Conservation (phyloP, 2,888 invertebrate species). For the Prionchulus punctatus region DNA sequence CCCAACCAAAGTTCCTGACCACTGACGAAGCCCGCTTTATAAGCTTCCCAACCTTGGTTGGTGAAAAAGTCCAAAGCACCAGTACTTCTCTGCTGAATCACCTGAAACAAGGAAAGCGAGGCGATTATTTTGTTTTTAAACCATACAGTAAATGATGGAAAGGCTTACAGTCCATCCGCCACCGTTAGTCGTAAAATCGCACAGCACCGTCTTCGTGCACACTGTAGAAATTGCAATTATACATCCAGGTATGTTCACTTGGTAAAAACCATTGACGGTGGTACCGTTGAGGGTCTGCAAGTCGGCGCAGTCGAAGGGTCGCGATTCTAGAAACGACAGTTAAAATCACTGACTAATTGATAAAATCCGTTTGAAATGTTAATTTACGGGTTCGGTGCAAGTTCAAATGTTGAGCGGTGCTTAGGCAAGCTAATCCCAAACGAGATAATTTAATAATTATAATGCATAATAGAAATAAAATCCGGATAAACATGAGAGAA, state of each 20-base stretch:
- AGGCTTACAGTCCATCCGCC: slow-evolving; percentile 10
- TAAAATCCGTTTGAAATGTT: no score
- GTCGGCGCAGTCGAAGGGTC: slow-evolving; percentile 7
- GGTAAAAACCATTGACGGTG: background rate
- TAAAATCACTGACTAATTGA: no score
- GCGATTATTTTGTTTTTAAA: background rate
- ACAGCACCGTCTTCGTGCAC: slow-evolving; percentile 3
- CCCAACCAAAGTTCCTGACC: slow-evolving; percentile 8
- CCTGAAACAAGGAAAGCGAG: slow-evolving; percentile 1
- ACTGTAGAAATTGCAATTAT: no score
- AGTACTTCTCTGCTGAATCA: background rate
- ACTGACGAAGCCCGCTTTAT: slow-evolving; percentile 7
- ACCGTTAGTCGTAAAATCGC: slow-evolving; percentile 5
- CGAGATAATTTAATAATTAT: no score
- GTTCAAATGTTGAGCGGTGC: no score
- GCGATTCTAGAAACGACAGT: no score
- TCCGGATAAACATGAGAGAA: no score
- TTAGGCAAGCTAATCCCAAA: no score
- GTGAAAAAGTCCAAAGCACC: slow-evolving; percentile 6
- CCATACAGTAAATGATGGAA: background rate
- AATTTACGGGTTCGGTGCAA: no score
- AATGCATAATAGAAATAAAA: no score
- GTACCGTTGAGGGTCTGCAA: background rate
- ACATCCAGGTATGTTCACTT: background rate
- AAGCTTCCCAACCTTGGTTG: slow-evolving; percentile 1